Evolutionary conservation across 2,797 vertebrate species (phyloP).

Genomic region (Selene dorsalis): DNA sequence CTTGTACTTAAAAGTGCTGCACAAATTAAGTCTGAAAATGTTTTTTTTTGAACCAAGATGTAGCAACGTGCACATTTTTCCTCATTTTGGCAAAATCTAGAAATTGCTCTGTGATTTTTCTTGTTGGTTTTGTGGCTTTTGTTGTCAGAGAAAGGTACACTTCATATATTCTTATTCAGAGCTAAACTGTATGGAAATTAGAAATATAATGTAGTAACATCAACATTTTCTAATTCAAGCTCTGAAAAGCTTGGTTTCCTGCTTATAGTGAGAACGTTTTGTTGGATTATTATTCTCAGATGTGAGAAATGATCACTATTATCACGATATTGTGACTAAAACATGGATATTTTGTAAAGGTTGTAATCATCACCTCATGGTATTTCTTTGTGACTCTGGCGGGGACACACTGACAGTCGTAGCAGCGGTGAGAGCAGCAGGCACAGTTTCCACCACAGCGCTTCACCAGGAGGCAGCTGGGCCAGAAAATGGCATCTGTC

Average conservation of each 20-base stretch:
- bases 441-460: conserved; percentile 97
- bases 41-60: not conserved
- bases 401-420: conserved; percentile 93
- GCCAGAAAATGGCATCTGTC: conserved; percentile 98
- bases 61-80: not conserved
- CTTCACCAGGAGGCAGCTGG: conserved; percentile 95
- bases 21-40: no score
- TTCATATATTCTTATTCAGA: not conserved
- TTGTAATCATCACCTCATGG: conserved; percentile 88
- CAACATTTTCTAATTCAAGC: no score
- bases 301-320: no score
- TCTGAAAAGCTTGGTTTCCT: no score
- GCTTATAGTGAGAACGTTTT: no score
- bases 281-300: no score
- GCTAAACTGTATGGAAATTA: not conserved
- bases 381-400: conserved; percentile 93
- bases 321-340: no score
- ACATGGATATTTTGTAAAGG: no score
- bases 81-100: not conserved
- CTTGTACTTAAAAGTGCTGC: no score
- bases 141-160: not conserved
- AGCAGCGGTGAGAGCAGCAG: conserved; percentile 93
- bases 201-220: not conserved
- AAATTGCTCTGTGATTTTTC: not conserved
- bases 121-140: not conserved